Percentiles rank a stretch among this genome's conserved stretches.
Evolutionary conservation across 2,113 vertebrate genomes (phyloP).

Genomic region (Dicentrarchus labrax): DNA sequence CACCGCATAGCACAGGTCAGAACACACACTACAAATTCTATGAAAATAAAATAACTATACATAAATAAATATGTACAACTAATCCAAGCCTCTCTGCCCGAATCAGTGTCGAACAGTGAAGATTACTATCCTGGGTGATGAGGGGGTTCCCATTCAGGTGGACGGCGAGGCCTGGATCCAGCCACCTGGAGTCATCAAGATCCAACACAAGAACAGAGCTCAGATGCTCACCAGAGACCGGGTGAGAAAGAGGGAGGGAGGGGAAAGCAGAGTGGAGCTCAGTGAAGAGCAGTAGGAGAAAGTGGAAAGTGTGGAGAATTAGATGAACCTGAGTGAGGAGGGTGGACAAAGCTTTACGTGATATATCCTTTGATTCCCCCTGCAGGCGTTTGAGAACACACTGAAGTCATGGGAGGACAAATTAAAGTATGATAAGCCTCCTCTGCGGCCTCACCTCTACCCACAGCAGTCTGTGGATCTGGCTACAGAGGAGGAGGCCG

Average conservation of each 20-base stretch:
- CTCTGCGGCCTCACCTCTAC: slow-evolving; percentile 92
- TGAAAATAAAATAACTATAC: background rate
- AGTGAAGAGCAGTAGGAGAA: background rate
- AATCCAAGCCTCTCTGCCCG: background rate
- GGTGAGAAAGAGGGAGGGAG: slow-evolving; percentile 80
- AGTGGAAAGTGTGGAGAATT: background rate
- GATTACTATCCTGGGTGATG: slow-evolving; percentile 98
- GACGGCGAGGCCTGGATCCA: slow-evolving; percentile 99
- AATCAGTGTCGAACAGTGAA: slow-evolving; percentile 94
- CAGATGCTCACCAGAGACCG: slow-evolving; percentile 98
- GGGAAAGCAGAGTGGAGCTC: background rate
- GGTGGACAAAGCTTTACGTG: background rate
- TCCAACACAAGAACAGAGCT: slow-evolving; percentile 97
- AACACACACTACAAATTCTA: background rate
- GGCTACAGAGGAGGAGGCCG: slow-evolving; percentile 92
- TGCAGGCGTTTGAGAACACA: slow-evolving; percentile 96
- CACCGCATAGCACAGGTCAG: slow-evolving; percentile 97
- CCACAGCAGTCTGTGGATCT: slow-evolving; percentile 93
- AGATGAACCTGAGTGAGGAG: background rate
- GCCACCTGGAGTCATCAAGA: slow-evolving; percentile 96
- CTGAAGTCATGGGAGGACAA: slow-evolving; percentile 99
- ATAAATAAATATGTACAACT: background rate
- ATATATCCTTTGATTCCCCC: background rate
- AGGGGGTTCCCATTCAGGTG: slow-evolving; percentile 96
- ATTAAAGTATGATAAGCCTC: slow-evolving; percentile 93